A percentile compares a stretch with the other conserved stretches of the same genome.
These are phyloP conservation scores for Mesochorus sp. DNA, from an alignment of 2,888 invertebrate genomes.

Conservation along the genomic window DNA sequence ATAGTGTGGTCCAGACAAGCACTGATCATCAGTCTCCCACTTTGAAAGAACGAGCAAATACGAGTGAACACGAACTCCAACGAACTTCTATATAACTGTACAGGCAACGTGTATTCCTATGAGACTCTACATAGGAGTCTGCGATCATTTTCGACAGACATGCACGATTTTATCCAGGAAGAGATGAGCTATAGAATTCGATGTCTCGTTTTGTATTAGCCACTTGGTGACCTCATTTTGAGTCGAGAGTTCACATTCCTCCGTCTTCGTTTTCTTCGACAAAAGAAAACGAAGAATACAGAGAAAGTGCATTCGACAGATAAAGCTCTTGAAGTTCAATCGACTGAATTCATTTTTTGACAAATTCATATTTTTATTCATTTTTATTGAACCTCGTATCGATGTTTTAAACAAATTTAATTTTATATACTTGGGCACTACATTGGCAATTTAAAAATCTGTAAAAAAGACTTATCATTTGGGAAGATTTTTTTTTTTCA, in stretches of 20 bases:
- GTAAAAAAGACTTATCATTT: too few relatives aligned
- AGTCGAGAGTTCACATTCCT: conserved; percentile 27
- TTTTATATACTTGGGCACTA: too few relatives aligned
- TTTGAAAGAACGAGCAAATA: conserved; percentile 1
- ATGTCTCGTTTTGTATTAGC: conserved; percentile 5
- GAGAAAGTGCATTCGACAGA: background rate
- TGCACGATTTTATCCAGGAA: background rate
- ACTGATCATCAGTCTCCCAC: conserved; percentile 27
- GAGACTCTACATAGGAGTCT: background rate
- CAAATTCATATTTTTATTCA: background rate
- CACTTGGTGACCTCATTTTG: conserved; percentile 33
- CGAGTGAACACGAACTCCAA: background rate
- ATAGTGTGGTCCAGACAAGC: background rate
- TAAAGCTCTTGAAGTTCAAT: too few relatives aligned
- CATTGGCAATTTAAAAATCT: too few relatives aligned
- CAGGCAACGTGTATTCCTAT: background rate
- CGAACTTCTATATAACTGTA: conserved; percentile 2
- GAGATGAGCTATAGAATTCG: background rate
- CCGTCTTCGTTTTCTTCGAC: background rate
- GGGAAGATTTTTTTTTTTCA: too few relatives aligned
- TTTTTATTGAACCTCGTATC: too few relatives aligned
- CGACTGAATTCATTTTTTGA: too few relatives aligned
- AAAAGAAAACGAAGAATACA: background rate
- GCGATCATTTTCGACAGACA: background rate
- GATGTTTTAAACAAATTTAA: too few relatives aligned